Evolutionary conservation across 2,888 invertebrate genomes (phyloP), one percentile per base, ranked within the genome.

Genomic region (Strigamia transsilvanica): DNA sequence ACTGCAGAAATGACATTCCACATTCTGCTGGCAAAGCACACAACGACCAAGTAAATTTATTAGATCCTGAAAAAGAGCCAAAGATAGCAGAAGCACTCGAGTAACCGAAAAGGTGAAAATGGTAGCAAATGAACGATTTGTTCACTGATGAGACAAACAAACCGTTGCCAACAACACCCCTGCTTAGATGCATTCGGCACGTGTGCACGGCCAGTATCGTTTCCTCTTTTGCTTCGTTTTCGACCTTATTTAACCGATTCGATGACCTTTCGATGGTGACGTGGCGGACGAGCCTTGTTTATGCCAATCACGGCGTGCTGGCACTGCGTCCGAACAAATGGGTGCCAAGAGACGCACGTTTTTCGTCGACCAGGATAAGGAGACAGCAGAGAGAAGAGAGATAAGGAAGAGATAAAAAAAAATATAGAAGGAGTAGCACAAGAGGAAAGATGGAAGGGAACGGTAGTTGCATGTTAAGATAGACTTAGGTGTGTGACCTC

Each of bases 381-480:
- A 21, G 12, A 66, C 15, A 66, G 61, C 5, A 66, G 61, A 18
- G 61, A 66, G 18, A 18, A 66, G 61, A 23, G 10, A 66, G 61
- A 66, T 66, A 66, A 66, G 61, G 61, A 66, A 66, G 23, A 66
- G 61, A 66, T 21, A 23, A 66, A 66, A 66, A 66, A 66, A 66
- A 66, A 66, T 66, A 66, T 66, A 7, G 61, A 18, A 23, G 21
- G 13, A 46, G 46, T n/a, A 46, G 46, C 23, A 66, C 61, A 7
- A 66, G 61, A 18, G 23, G 61, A 66, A 66, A 66, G 61, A 66
- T 66, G 61, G 61, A 66, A 66, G 46, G 61, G n/a, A 66, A 66
- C 61, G 61, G 61, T 66, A 66, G 61, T 66, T 66, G 61, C 61
- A 66, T 66, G 61, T 66, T 66, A 66, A 66, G 61, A 66, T 66